Percentiles rank a stretch among this genome's conserved stretches.
Conservation (phyloP, 2,797 vertebrate genomes). For the Tapirus indicus region DNA sequence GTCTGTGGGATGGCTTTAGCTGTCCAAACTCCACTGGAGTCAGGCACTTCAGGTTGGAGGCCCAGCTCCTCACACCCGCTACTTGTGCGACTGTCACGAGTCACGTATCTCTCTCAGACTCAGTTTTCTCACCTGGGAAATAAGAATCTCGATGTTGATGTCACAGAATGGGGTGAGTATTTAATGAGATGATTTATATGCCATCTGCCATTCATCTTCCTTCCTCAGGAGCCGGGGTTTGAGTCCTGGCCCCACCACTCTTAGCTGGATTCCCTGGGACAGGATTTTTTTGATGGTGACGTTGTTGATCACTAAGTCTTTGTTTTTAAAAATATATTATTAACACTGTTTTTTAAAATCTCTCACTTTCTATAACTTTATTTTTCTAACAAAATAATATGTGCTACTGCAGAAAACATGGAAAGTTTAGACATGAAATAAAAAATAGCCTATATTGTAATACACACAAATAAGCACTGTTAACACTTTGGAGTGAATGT, state of each 20-base stretch:
- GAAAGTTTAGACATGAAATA: not conserved
- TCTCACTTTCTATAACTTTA: slow-evolving; percentile 1
- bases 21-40: not conserved
- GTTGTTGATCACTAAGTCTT: not conserved
- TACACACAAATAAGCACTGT: not conserved
- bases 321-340: not conserved
- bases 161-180: not conserved
- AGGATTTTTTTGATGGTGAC: not conserved
- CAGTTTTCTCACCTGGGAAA: not conserved
- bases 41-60: not conserved
- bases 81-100: not conserved
- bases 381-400: slow-evolving; percentile 6
- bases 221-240: not conserved
- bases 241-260: not conserved
- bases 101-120: not conserved
- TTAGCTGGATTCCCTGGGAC: not conserved
- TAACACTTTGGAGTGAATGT: not conserved
- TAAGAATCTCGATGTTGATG: not conserved
- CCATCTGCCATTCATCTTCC: not conserved
- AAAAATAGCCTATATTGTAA: not conserved
- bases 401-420: not conserved
- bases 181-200: not conserved
- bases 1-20: not conserved
- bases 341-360: not conserved
- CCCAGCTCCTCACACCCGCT: not conserved